Evolutionary conservation across 2,888 invertebrate species (phyloP), one percentile per base, ranked within the genome.

Genomic region (Drosophila borborema): DNA sequence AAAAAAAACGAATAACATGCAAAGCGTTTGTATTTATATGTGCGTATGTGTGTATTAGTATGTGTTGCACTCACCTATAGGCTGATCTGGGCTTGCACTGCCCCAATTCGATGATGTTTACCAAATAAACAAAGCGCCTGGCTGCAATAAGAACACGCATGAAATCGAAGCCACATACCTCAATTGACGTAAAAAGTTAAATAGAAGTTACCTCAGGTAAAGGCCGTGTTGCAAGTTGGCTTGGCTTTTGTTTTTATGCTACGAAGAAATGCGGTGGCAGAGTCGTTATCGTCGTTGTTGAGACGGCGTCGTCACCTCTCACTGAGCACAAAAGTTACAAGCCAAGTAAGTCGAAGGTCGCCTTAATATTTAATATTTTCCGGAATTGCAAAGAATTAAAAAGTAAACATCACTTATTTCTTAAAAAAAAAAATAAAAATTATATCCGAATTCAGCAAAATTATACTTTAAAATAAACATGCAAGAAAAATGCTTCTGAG

Each of bases 261-360:
- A 18, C 61, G 63, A 58, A 54, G 49, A 69, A 82, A 78, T 78
- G 81, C 79, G 69, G 69, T 78, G 75, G 81, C 77, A 77, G 74
- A 74, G 86, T 36, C 84, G 45, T 12, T 6, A 18, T 18, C 18
- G 43, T 18, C 81, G 73, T 55, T 72, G 81, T 72, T 55, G 54
- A 74, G 68, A 80, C 86, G 68, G 82, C 83, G 83, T 82, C 83
- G 77, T 73, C 86, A 67, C 67, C 65, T 71, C 63, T 60, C 48
- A 48, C 34, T 53, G 40, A 59, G 55, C 60, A 64, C 72, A 40
- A 64, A 51, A 40, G 62, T 59, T 55, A 46, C 45, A 63, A 64
- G 58, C 41, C 4, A 14, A 18, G 6, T 8, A n/a, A 46, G 6
- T 40, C 9, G 16, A 14, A 10, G 6, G 3, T 23, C 36, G 31